phyloP scores from a whole-genome alignment of 1,140 invertebrate genomes.

The Panagrolaimus sp. region DNA sequence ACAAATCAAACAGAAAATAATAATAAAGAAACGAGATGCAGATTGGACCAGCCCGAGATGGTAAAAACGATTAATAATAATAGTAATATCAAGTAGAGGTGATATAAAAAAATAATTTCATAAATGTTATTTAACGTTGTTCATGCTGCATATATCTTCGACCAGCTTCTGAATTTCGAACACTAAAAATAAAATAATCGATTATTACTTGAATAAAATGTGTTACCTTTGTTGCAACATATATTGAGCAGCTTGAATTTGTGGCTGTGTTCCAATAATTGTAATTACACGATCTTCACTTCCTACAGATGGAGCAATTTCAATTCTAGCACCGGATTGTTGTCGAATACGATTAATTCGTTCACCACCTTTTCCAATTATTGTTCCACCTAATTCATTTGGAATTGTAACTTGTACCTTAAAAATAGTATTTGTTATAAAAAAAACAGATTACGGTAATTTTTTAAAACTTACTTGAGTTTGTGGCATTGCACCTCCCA shows the following conservation, averaged over 20 bases:
- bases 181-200: neutral
- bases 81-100: no score
- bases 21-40: no score
- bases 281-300: constrained; percentile 21
- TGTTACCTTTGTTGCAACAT: constrained; percentile 23
- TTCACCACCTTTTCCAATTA: constrained; percentile 45
- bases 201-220: neutral
- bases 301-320: constrained; percentile 29
- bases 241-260: constrained; percentile 27
- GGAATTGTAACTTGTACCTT: constrained; percentile 43
- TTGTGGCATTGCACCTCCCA: constrained; percentile 4
- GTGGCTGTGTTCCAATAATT: constrained; percentile 17
- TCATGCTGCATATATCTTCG: constrained; percentile 17
- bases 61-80: no score
- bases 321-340: constrained; percentile 44
- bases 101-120: neutral
- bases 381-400: constrained; percentile 46
- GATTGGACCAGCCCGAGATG: no score
- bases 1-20: no score
- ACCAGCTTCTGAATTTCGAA: constrained; percentile 24
- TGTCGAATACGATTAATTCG: constrained; percentile 44
- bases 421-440: no score
- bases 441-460: no score
- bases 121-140: no score
- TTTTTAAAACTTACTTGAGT: neutral